Evolutionary conservation across 2,113 vertebrate genomes (phyloP).

Genomic region (Tragelaphus imberbis): DNA sequence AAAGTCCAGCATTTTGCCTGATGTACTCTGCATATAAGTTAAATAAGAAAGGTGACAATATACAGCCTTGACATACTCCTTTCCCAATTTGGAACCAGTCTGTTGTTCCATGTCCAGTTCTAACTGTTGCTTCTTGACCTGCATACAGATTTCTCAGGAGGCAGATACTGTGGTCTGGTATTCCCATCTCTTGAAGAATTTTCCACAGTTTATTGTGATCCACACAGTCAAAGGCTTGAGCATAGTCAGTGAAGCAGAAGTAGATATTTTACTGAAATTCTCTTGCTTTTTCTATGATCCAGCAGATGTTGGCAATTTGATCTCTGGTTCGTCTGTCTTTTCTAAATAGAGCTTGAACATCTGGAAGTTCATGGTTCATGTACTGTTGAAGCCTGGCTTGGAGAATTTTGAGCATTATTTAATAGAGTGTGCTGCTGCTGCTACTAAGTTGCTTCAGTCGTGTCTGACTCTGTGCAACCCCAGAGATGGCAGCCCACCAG

Average conservation of each 20-base stretch:
- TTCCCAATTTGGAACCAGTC: not conserved
- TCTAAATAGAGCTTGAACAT: not conserved
- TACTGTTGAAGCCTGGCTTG: not conserved
- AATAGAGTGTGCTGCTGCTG: not conserved
- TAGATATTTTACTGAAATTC: not conserved
- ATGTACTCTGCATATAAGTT: not conserved
- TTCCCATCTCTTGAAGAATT: not conserved
- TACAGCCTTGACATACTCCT: not conserved
- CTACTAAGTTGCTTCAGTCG: not conserved
- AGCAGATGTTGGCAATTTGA: not conserved
- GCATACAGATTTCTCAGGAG: not conserved
- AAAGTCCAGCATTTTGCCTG: not conserved
- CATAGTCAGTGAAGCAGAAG: not conserved
- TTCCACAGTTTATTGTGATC: not conserved
- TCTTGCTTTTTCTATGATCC: not conserved
- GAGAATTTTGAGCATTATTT: not conserved
- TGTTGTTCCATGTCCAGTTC: not conserved
- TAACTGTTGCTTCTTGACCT: not conserved
- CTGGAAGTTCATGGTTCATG: not conserved
- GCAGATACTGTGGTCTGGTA: not conserved
- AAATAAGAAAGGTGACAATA: not conserved
- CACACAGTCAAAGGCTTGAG: not conserved
- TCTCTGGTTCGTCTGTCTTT: not conserved
- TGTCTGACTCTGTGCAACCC: not conserved
- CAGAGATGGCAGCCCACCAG: not conserved